Base-by-base conservation (phyloP, 1,140 invertebrate species). In the Protaetia brevitarsis region DNA sequence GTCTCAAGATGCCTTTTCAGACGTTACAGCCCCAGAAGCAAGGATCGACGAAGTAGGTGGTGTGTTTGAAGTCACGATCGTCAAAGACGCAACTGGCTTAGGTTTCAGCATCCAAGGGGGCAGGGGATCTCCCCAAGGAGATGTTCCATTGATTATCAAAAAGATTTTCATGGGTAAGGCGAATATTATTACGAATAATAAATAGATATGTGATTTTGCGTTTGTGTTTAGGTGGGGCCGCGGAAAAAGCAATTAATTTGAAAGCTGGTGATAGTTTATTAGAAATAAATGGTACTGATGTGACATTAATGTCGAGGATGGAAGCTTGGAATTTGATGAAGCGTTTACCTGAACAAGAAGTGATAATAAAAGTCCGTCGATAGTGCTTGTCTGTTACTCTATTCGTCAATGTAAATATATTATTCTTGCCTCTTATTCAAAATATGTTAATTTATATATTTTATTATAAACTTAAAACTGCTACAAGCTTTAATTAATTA, bases 281-380 rank as follows among this genome's bases (percentile, higher is more conserved):
- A 5, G 85, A 87, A 66, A 89, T 96, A 19, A 95, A 95, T 73
- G 89, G 88, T 21, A 85, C 85, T 45, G 88, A 91, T 64, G 88
- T 95, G 66, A 87, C 88, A 62, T 85, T 85, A 45, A 91, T 96
- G 85, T 91, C 93, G 0, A 85, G 94, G 67, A 94, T 94, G 65
- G 93, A 96, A 81, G 94, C 93, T 31, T 97, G 95, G 95, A 92
- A 92, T 69, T 86, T 94, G 62, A 89, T 97, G 80, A 96, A 96
- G 78, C 90, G 92, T 69, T 77, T 96, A 63, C 89, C 91, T 62
- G 87, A 93, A 70, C 94, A 94, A 28, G 84, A 86, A 74, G 89
- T 93, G 37, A 84, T 56, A 41, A 72, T 77, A 57, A 70, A 71
- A 60, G 71, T 77, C 67, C 72, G 66, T 41, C 58, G 76, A 74